Conservation (phyloP, 2,113 vertebrate genomes). For the Neolamprologus fasciatus region DNA sequence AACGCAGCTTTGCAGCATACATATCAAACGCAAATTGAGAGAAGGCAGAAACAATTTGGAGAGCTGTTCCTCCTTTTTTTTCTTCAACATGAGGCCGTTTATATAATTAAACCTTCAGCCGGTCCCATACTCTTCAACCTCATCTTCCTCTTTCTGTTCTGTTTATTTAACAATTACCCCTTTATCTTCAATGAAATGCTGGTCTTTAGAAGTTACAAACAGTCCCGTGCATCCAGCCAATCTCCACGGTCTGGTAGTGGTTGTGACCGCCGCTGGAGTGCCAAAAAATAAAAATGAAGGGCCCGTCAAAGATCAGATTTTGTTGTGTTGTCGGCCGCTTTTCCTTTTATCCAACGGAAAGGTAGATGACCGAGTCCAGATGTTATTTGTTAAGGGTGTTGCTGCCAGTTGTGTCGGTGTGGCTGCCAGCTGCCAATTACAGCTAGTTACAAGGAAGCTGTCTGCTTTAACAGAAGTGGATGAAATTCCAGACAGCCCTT, state of each 20-base stretch:
- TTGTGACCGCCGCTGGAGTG: conserved; percentile 33
- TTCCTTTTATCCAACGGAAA: conserved; percentile 44
- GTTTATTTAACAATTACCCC: conserved; percentile 21
- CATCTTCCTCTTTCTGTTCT: not conserved
- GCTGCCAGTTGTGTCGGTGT: conserved; percentile 37
- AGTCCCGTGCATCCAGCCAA: conserved; percentile 31
- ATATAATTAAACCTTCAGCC: conserved; percentile 14
- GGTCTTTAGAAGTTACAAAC: not conserved
- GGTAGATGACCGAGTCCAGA: conserved; percentile 59
- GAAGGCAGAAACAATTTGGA: conserved; percentile 21
- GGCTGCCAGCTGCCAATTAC: conserved; percentile 12
- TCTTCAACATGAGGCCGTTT: not conserved
- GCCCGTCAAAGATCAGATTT: conserved; percentile 44
- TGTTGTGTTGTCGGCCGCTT: conserved; percentile 43
- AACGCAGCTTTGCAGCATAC: conserved; percentile 5
- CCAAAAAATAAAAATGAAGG: conserved; percentile 52
- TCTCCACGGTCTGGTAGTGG: conserved; percentile 44
- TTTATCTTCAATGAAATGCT: conserved; percentile 12
- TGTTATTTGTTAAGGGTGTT: conserved; percentile 59
- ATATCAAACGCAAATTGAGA: conserved; percentile 18
- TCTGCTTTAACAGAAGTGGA: conserved; percentile 56
- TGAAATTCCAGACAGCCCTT: conserved; percentile 38
- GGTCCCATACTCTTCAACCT: not conserved
- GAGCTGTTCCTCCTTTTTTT: not conserved
- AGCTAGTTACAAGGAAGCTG: conserved; percentile 50